Evolutionary conservation across 1,140 invertebrate genomes (phyloP).

Genomic region (Drosophila hydei): DNA sequence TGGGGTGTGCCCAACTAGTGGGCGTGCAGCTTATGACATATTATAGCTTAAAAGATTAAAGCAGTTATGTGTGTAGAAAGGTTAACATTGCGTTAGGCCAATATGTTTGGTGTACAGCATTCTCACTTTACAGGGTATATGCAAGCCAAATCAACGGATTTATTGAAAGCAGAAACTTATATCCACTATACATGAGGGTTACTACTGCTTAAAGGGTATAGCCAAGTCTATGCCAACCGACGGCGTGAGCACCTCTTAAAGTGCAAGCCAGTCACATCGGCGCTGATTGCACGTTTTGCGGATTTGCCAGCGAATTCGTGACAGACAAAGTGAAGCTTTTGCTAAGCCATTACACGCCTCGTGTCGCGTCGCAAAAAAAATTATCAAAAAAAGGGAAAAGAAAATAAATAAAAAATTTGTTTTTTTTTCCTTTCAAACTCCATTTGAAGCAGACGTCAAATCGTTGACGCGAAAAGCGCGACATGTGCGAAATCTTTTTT

Average conservation of each 20-base stretch:
- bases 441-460: slow-evolving; percentile 41
- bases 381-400: slow-evolving; percentile 4
- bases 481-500: slow-evolving; percentile 42
- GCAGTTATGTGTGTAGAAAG: neutral
- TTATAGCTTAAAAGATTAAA: neutral
- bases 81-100: too few relatives aligned
- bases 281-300: slow-evolving; percentile 56
- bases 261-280: slow-evolving; percentile 38
- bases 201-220: neutral
- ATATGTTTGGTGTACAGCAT: too few relatives aligned
- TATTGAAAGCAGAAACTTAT: too few relatives aligned
- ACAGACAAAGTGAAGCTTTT: slow-evolving; percentile 70
- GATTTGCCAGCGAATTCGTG: slow-evolving; percentile 70
- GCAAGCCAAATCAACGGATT: too few relatives aligned
- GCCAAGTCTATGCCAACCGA: neutral
- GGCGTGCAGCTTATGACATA: neutral
- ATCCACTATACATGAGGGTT: too few relatives aligned
- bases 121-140: too few relatives aligned
- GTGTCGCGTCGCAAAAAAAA: slow-evolving; percentile 21
- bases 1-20: neutral
- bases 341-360: slow-evolving; percentile 64
- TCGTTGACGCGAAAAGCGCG: slow-evolving; percentile 53
- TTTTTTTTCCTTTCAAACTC: slow-evolving; percentile 30
- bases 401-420: slow-evolving; percentile 37
- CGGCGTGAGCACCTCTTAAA: slow-evolving; percentile 54